Conservation (phyloP, 2,797 vertebrate species). For the Morelia viridis region DNA sequence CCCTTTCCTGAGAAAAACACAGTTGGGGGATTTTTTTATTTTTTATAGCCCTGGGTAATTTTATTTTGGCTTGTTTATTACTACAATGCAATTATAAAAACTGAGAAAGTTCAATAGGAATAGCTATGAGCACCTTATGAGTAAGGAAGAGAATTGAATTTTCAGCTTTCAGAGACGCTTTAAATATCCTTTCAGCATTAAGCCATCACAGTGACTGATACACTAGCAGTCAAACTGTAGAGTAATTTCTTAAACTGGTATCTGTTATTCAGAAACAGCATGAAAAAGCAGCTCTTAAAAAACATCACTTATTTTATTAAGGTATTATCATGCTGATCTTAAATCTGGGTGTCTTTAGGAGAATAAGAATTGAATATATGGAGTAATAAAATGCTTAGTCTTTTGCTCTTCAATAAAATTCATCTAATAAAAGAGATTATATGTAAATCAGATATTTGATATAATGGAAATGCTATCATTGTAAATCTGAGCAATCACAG, state of each 20-base stretch:
- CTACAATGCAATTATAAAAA: constrained; percentile 21
- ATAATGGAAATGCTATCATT: constrained; percentile 38
- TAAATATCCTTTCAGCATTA: constrained; percentile 34
- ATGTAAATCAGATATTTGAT: constrained; percentile 34
- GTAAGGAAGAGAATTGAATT: constrained; percentile 22
- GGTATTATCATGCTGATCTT: neutral
- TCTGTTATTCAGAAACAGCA: constrained; percentile 29
- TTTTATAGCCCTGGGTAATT: neutral
- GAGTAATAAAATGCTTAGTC: constrained; percentile 1
- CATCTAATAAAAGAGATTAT: constrained; percentile 22
- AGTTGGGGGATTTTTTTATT: neutral
- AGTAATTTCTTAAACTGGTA: constrained; percentile 44
- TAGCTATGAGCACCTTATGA: constrained; percentile 26
- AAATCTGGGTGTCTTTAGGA: neutral
- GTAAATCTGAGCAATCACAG: neutral
- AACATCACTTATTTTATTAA: constrained; percentile 9
- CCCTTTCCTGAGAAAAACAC: neutral
- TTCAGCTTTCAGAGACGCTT: constrained; percentile 27
- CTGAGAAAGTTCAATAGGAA: constrained; percentile 12
- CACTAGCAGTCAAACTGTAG: constrained; percentile 48
- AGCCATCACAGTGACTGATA: constrained; percentile 22
- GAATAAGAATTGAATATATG: neutral
- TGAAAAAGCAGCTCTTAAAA: constrained; percentile 31
- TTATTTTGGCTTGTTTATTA: neutral
- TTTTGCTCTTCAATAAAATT: neutral